Conservation (phyloP, 30 jellyfish, hydroid and myxozoan genomes). For the Pseudorhiza aurosa region DNA sequence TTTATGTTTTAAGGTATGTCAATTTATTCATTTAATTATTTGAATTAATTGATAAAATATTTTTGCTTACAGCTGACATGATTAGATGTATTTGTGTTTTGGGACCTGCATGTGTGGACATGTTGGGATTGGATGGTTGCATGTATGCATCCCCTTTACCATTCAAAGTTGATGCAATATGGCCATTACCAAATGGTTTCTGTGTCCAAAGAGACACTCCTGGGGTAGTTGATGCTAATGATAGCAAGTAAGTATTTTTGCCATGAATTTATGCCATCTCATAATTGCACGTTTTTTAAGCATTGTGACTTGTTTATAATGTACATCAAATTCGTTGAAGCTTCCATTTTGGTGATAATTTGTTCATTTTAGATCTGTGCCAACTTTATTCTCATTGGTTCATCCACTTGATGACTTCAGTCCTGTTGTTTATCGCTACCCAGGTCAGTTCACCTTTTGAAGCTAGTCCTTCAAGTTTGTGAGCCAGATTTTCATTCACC, state of each 20-base stretch:
- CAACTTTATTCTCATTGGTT: constrained; percentile 79
- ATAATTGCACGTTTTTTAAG: too few relatives aligned
- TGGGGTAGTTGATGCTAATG: not conserved
- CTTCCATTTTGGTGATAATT: not conserved
- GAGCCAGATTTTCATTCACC: too few relatives aligned
- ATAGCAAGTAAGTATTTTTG: not conserved
- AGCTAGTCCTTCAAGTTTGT: too few relatives aligned
- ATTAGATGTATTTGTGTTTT: constrained; percentile 58
- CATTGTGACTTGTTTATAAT: not conserved
- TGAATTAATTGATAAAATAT: not conserved
- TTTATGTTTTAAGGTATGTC: too few relatives aligned
- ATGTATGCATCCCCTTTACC: constrained; percentile 71
- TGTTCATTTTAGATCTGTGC: constrained; percentile 57
- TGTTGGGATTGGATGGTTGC: constrained; percentile 72
- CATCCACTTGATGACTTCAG: constrained; percentile 96
- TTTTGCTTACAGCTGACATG: constrained; percentile 24
- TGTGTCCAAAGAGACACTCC: constrained; percentile 77
- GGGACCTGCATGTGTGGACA: constrained; percentile 62
- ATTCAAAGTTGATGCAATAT: constrained; percentile 69
- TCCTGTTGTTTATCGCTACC: constrained; percentile 82
- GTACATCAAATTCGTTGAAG: not conserved
- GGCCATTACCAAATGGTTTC: constrained; percentile 82
- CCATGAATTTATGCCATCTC: too few relatives aligned
- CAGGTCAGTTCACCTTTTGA: constrained; percentile 59
- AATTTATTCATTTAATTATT: not conserved